Base-by-base conservation (phyloP, 1,140 invertebrate species). In the Bactericera cockerelli region DNA sequence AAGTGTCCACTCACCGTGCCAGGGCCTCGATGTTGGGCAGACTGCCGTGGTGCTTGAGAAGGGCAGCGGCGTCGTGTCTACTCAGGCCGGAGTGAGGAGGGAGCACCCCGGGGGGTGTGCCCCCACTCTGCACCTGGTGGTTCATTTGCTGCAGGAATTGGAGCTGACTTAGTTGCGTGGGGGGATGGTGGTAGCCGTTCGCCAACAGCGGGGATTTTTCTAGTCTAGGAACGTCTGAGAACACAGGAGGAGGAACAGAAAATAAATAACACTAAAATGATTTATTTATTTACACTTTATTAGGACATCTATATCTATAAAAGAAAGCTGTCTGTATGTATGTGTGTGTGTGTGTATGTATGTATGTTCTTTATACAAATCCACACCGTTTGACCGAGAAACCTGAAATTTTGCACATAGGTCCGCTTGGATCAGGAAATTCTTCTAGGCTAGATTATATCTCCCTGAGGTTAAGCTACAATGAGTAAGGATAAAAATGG, bases 141-240 rank as follows among this genome's bases (percentile, higher is more conserved):
- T 71, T 76, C 67, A 82, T 78, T 72, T 86, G 86, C 86, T 88
- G 88, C 72, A 87, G 89, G 68, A 85, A 85, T 67, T 84, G 85
- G 83, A 93, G 90, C 65, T 89, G 89, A 67, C 86, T 86, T 62
- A 89, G 78, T 69, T 89, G 84, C 64, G 90, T 91, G 49, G 90
- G 89, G 58, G 87, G 88, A 63, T 90, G 89, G 75, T 93, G 93
- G 77, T 94, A 95, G 31, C 91, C 92, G 70, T 95, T 95, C 31
- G 89, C 86, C 57, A 95, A 75, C 6, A 93, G 77, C 19, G 89
- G 89, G 24, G 88, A 91, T 73, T 95, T 94, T 71, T 93, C 89
- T 79, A 92, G 74, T 62, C 88, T 77, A 53, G 85, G 82, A 1
- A 56, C 57, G 26, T 66, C 65, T 66, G 63, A 16, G 63, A 64